These are phyloP conservation scores for Antheraea yamamai DNA, from an alignment of 2,888 invertebrate genomes.

Conservation along the genomic window DNA sequence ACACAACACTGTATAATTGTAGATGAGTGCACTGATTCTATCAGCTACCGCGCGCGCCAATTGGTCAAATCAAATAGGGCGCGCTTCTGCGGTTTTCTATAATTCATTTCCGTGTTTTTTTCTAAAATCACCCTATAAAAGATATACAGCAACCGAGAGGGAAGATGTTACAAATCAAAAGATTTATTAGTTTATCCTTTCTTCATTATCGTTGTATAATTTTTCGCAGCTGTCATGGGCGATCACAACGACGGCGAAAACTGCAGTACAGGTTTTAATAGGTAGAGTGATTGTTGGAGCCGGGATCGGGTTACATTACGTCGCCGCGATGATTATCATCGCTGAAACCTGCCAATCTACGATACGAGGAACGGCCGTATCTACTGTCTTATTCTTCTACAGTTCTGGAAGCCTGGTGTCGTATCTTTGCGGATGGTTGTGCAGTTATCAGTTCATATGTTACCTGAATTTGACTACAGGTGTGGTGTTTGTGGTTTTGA, in stretches of 20 bases:
- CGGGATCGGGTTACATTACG: slow-evolving; percentile 68
- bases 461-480: slow-evolving; percentile 37
- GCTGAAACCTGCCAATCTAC: slow-evolving; percentile 69
- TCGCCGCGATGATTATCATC: slow-evolving; percentile 74
- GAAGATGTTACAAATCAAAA: too few relatives aligned
- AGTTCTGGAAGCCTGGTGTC: slow-evolving; percentile 41
- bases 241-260: slow-evolving; percentile 40
- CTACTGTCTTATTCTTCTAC: slow-evolving; percentile 30
- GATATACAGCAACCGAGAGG: too few relatives aligned
- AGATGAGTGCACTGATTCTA: too few relatives aligned
- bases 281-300: slow-evolving; percentile 77
- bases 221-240: slow-evolving; percentile 47
- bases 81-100: too few relatives aligned
- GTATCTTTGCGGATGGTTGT: slow-evolving; percentile 46
- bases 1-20: too few relatives aligned
- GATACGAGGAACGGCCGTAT: slow-evolving; percentile 37
- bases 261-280: slow-evolving; percentile 47
- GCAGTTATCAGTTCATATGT: slow-evolving; percentile 42
- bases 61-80: too few relatives aligned
- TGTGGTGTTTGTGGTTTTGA: slow-evolving; percentile 34
- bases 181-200: too few relatives aligned
- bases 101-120: too few relatives aligned
- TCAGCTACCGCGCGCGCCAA: too few relatives aligned
- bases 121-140: too few relatives aligned
- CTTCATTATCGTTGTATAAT: background rate